phyloP scores from a whole-genome alignment of 2,888 invertebrate genomes.

The Melangyna quadrimaculata region DNA sequence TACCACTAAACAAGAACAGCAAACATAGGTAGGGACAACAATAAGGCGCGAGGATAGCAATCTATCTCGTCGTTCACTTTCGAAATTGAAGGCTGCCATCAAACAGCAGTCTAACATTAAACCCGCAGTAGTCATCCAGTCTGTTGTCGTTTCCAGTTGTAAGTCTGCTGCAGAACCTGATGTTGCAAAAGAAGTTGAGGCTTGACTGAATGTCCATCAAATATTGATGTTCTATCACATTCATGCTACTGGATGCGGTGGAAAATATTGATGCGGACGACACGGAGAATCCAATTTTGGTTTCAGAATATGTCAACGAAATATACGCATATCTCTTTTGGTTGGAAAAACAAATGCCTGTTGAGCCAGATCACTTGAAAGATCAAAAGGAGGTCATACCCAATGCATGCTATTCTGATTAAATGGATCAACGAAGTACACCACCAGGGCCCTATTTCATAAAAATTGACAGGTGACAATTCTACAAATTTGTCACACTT shows the following conservation, averaged over 20 bases:
- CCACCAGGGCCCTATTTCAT: no score
- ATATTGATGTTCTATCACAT: slow-evolving; percentile 73
- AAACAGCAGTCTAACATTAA: slow-evolving; percentile 38
- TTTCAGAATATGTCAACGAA: slow-evolving; percentile 93
- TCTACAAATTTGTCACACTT: no score
- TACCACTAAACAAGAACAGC: slow-evolving; percentile 17
- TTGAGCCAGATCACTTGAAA: slow-evolving; percentile 85
- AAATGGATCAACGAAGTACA: slow-evolving; percentile 98
- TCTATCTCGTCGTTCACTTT: slow-evolving; percentile 77
- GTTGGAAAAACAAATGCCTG: slow-evolving; percentile 87
- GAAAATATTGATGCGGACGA: slow-evolving; percentile 90
- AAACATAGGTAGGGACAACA: slow-evolving; percentile 48
- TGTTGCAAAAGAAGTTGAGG: slow-evolving; percentile 57
- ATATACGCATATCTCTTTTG: slow-evolving; percentile 91
- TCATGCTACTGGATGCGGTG: slow-evolving; percentile 78
- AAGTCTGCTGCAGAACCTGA: slow-evolving; percentile 33
- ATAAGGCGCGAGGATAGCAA: slow-evolving; percentile 79
- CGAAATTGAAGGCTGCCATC: slow-evolving; percentile 78
- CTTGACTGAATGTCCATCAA: slow-evolving; percentile 53
- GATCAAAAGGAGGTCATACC: slow-evolving; percentile 86
- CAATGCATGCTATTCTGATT: slow-evolving; percentile 93
- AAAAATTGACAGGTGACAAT: no score
- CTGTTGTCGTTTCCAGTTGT: slow-evolving; percentile 22
- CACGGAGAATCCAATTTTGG: slow-evolving; percentile 88
- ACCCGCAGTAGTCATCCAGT: neutral